Percentiles rank a stretch among this genome's conserved stretches.
phyloP scores from a whole-genome alignment of 2,888 invertebrate species.

The Lycia hirtaria region DNA sequence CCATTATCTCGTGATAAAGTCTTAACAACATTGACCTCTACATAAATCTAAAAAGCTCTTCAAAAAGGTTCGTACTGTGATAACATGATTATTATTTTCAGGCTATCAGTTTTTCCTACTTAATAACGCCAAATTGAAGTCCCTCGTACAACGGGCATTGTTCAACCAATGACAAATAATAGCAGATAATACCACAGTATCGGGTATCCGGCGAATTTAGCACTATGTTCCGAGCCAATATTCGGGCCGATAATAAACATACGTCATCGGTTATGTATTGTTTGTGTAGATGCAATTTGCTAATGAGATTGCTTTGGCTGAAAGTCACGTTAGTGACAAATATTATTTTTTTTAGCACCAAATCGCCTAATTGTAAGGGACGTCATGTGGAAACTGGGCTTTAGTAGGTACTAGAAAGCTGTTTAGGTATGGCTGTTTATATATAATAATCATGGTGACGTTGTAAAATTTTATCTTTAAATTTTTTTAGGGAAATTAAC shows the following conservation, averaged over 20 bases:
- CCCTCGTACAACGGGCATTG: conserved; percentile 71
- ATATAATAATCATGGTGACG: too few relatives aligned
- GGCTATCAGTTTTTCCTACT: conserved; percentile 37
- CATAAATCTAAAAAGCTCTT: conserved; percentile 11
- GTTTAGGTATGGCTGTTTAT: too few relatives aligned
- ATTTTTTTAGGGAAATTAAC: too few relatives aligned
- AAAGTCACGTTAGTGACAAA: conserved; percentile 2
- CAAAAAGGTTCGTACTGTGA: background rate
- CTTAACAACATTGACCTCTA: conserved; percentile 10
- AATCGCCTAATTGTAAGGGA: too few relatives aligned
- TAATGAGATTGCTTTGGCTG: conserved; percentile 30
- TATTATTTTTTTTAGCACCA: too few relatives aligned
- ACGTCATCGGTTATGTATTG: conserved; percentile 51
- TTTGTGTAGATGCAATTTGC: conserved; percentile 38
- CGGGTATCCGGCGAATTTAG: conserved; percentile 81
- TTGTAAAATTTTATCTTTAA: too few relatives aligned
- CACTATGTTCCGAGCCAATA: conserved; percentile 81
- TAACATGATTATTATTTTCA: conserved; percentile 15
- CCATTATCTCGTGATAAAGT: conserved; percentile 8
- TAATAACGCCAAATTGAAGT: conserved; percentile 75
- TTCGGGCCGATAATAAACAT: conserved; percentile 81
- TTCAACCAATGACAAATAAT: conserved; percentile 83
- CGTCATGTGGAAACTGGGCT: too few relatives aligned
- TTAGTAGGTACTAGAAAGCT: too few relatives aligned
- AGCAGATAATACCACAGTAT: conserved; percentile 83